Base-by-base conservation (phyloP, 2,113 vertebrate species). In the pig (Sus scrofa) region DNA sequence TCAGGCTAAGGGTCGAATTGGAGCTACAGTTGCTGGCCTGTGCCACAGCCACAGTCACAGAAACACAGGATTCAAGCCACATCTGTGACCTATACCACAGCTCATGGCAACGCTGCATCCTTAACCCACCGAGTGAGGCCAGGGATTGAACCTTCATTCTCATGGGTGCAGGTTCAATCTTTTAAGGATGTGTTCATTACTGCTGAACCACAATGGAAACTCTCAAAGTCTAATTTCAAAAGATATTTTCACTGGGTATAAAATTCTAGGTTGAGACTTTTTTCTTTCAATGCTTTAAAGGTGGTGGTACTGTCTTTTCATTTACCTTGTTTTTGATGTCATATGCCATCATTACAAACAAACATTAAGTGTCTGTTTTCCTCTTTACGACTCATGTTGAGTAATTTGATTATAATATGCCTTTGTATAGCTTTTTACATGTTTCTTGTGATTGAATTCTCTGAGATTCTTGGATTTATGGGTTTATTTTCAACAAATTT, bases 311-410 rank as follows among this genome's bases (percentile, higher is more conserved):
- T 84, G 12, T 34, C 20, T 91, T 87, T 77, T 68, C 34, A 63
- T 84, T 63, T 89, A 78, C 44, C 26, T 88, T 92, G 14, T 95
- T 92, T 89, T 26, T 56, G 22, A 92, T 78, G n/a, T 77, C 52
- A 92, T 63, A 12, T 95, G n/a, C 24, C 20, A 62, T 86, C 6
- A 16, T 62, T 34, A 24, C 62, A 50, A 34, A n/a, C n/a, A n/a
- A n/a, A n/a, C n/a, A n/a, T 74, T 73, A 34, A 32, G 10, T 77
- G n/a, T 68, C 19, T 93, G 10, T 62, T 89, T 94, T 70, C 60
- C n/a, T 86, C 20, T 85, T 96, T 82, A 37, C 83, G 62, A 34
- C 8, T 91, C 20, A 12, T 70, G 86, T 92, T 88, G 50, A 86
- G 19, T 81, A 86, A 81, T 91, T 68, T 86, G 34, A 63, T 71